A percentile compares a stretch with the other conserved stretches of the same genome.
phyloP scores from a whole-genome alignment of 1,140 invertebrate genomes.

The Hycleus cichorii region DNA sequence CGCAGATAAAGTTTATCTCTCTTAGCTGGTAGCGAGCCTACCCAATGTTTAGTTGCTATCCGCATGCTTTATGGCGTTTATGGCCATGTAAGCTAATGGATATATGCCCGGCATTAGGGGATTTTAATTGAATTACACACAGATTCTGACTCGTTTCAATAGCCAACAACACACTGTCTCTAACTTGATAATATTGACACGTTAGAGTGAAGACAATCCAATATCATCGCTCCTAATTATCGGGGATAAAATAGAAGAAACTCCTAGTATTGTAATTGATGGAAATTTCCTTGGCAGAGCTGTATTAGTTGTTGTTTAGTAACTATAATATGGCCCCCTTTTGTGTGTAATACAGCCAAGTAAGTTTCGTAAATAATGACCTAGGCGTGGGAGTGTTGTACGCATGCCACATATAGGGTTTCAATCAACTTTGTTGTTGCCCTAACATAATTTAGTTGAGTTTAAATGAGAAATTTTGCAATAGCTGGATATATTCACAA shows the following conservation, averaged over 20 bases:
- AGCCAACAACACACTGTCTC: neutral
- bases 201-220: too few species aligned
- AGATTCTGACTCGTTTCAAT: conserved; percentile 8
- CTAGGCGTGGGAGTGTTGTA: conserved; percentile 2
- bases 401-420: conserved; percentile 2
- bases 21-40: neutral
- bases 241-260: too few species aligned
- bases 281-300: too few species aligned
- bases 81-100: conserved; percentile 12
- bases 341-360: too few species aligned
- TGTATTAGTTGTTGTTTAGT: too few species aligned
- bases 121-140: conserved; percentile 14
- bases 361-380: too few species aligned
- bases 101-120: conserved; percentile 10
- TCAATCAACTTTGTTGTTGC: conserved; percentile 5
- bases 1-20: conserved; percentile 15
- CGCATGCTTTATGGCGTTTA: conserved; percentile 15
- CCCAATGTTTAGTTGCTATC: conserved; percentile 6
- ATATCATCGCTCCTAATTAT: too few species aligned
- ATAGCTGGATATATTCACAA: conserved; percentile 8
- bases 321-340: too few species aligned
- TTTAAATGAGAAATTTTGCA: conserved; percentile 7
- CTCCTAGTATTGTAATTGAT: too few species aligned
- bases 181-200: too few species aligned
- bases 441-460: conserved; percentile 12